Evolutionary conservation across 2,797 vertebrate genomes (phyloP).

Genomic region (Staurois parvus): DNA sequence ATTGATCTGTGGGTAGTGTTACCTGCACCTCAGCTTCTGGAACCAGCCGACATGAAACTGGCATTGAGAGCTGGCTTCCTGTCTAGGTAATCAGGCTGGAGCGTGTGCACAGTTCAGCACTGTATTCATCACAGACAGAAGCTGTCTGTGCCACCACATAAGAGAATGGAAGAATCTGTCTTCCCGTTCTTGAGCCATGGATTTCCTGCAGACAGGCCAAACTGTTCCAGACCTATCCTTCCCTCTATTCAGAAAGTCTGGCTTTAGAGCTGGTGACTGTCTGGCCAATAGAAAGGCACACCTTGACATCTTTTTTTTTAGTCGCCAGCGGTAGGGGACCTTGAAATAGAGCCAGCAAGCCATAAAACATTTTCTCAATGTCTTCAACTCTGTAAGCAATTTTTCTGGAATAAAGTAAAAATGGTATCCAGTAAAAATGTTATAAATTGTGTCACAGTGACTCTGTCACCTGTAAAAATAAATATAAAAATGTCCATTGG

Average conservation of each 20-base stretch:
- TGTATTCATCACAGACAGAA: not conserved
- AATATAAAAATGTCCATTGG: no score
- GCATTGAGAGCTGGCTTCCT: not conserved
- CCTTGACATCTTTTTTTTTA: not conserved
- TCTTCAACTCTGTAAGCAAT: no score
- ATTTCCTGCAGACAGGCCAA: not conserved
- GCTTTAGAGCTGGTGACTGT: not conserved
- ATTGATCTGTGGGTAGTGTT: conserved; percentile 50
- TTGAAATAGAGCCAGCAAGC: not conserved
- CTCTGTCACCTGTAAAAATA: no score
- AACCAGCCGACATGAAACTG: conserved; percentile 20
- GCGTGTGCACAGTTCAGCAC: not conserved
- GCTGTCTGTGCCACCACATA: not conserved
- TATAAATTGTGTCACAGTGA: no score
- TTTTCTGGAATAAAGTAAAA: no score
- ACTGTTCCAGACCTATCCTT: not conserved
- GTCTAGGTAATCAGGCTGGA: conserved; percentile 6
- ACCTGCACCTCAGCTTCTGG: conserved; percentile 24
- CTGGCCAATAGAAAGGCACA: not conserved
- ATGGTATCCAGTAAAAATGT: no score
- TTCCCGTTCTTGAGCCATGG: not conserved
- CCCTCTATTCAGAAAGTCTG: not conserved
- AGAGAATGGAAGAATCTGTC: not conserved
- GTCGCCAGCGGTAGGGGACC: not conserved
- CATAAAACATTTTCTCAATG: not conserved